These are phyloP conservation scores for Cantharis flavilabris DNA, from an alignment of 2,888 invertebrate genomes.

Conservation along the genomic window DNA sequence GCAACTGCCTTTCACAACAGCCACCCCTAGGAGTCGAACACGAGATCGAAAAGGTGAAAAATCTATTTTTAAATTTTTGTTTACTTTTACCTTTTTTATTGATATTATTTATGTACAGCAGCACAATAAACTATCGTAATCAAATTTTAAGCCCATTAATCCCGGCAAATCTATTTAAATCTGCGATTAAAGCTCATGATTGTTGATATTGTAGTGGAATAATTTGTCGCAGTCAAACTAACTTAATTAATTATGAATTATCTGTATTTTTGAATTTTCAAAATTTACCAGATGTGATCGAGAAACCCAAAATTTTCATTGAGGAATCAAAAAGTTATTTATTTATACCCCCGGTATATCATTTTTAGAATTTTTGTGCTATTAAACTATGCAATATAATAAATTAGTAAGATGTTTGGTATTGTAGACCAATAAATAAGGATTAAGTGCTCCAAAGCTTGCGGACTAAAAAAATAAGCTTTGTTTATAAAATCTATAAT, in stretches of 20 bases:
- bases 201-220: neutral
- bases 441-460: slow-evolving; percentile 22
- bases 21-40: slow-evolving; percentile 53
- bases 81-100: neutral
- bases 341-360: neutral
- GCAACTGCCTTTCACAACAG: slow-evolving; percentile 68
- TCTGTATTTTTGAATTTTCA: no score
- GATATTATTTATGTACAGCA: neutral
- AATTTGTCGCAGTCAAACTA: neutral
- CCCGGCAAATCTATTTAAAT: neutral
- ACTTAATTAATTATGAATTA: neutral
- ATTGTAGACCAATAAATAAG: slow-evolving; percentile 23
- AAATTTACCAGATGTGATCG: neutral
- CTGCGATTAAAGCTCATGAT: neutral
- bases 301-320: neutral
- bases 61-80: neutral
- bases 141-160: neutral
- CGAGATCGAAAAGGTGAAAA: slow-evolving; percentile 68
- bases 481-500: slow-evolving; percentile 31
- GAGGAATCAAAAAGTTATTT: neutral
- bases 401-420: slow-evolving; percentile 14
- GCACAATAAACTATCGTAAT: neutral
- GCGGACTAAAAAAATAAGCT: slow-evolving; percentile 29
- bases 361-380: neutral
- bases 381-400: slow-evolving; percentile 3